Conservation (phyloP, 2,113 vertebrate species). For the Mormyrus iriodes region DNA sequence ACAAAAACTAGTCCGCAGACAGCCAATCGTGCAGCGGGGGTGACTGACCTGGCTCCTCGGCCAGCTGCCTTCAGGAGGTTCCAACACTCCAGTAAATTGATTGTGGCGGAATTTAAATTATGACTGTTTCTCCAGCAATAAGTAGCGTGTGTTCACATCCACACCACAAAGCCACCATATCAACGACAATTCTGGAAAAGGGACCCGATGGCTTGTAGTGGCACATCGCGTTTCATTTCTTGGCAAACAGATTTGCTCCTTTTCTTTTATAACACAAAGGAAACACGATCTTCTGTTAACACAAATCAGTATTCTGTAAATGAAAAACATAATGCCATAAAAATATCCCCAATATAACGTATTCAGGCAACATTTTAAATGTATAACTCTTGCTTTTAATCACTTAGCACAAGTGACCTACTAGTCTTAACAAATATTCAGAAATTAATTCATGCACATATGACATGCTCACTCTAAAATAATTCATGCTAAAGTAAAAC, state of each 20-base stretch:
- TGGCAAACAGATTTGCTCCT: not conserved
- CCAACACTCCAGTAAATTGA: slow-evolving; percentile 23
- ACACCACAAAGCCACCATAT: not conserved
- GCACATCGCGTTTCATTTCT: not conserved
- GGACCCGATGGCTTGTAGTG: not conserved
- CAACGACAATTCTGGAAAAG: not conserved
- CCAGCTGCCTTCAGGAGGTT: slow-evolving; percentile 31
- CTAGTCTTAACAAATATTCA: not conserved
- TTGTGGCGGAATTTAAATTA: slow-evolving; percentile 29
- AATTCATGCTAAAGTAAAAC: not conserved
- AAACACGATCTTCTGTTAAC: not conserved
- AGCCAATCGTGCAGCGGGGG: not conserved
- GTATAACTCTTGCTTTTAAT: not conserved
- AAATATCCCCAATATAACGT: not conserved
- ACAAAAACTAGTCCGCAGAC: not conserved
- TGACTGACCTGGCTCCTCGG: slow-evolving; percentile 15
- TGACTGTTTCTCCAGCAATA: not conserved
- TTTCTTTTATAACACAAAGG: slow-evolving; percentile 8
- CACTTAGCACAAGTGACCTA: not conserved
- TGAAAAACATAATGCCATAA: not conserved
- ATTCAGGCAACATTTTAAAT: not conserved
- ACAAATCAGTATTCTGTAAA: not conserved
- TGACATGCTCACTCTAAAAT: not conserved
- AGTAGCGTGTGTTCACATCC: not conserved
- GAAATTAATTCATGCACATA: not conserved